Percentiles rank a stretch among this genome's conserved stretches.
Evolutionary conservation across 2,797 vertebrate genomes (phyloP).

Genomic region (Typhlichthys subterraneus): DNA sequence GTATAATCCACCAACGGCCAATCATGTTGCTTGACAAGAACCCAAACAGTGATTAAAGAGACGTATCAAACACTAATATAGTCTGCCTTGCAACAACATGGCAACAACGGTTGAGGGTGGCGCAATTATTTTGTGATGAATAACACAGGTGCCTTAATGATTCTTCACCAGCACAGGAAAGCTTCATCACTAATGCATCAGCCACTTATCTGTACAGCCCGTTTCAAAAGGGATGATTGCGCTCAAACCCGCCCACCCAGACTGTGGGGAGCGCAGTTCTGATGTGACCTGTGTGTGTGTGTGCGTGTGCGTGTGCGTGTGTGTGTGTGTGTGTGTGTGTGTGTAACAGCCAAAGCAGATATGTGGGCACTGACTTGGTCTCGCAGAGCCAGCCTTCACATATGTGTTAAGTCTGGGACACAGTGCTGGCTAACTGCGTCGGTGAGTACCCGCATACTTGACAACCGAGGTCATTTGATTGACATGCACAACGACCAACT

Average conservation of each 20-base stretch:
- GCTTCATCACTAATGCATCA: slow-evolving; percentile 64
- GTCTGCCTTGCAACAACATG: background rate
- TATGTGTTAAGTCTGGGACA: too few relatives aligned
- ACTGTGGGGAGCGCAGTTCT: slow-evolving; percentile 29
- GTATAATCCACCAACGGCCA: background rate
- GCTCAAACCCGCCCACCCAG: slow-evolving; percentile 31
- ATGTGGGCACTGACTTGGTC: slow-evolving; percentile 25
- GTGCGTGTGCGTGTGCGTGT: too few relatives aligned
- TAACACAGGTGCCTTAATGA: slow-evolving; percentile 33
- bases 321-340: too few relatives aligned
- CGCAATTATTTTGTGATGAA: slow-evolving; percentile 31
- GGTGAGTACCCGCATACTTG: too few relatives aligned
- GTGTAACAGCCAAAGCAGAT: slow-evolving; percentile 39
- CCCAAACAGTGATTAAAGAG: slow-evolving; percentile 24
- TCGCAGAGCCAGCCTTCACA: too few relatives aligned
- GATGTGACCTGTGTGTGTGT: slow-evolving; percentile 24
- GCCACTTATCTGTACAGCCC: slow-evolving; percentile 48
- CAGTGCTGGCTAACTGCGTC: too few relatives aligned
- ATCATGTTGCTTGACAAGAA: slow-evolving; percentile 7
- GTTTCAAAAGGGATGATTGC: slow-evolving; percentile 52
- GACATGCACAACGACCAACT: too few relatives aligned
- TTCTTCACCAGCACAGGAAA: slow-evolving; percentile 37
- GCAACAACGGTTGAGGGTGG: slow-evolving; percentile 8
- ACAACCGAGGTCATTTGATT: too few relatives aligned
- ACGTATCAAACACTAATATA: slow-evolving; percentile 45